Evolutionary conservation across 1,140 invertebrate genomes (phyloP), one percentile per base, ranked within the genome.

Genomic region (Drosophila lowei): DNA sequence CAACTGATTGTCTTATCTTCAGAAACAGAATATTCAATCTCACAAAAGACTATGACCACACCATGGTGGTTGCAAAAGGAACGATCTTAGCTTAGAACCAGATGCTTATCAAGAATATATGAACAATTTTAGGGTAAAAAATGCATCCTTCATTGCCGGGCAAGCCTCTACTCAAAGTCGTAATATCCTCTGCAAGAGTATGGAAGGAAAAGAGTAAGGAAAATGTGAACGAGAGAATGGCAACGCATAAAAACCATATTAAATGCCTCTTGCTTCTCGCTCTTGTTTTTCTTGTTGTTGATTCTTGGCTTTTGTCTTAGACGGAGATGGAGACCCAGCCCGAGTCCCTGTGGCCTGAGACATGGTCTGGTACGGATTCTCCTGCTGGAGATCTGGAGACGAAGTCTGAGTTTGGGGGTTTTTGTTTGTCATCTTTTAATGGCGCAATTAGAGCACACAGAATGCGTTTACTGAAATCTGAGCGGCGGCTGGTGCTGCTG

Each of bases 361-460:
- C 54, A 46, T 43, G 16, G 25, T 60, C 49, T 54, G 15, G 30
- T 25, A 18, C 15, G 18, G 21, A 52, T 54, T 43, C 72, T 50
- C 28, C 13, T 23, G 43, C 42, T 48, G n/a, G 47, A 42, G 56
- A 34, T 63, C 34, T 25, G n/a, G 43, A 58, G 30, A 43, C 25
- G 50, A 28, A 34, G 56, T 58, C 23, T 28, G 56, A 21, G 23
- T 46, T 59, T 8, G 23, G 16, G 49, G 23, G 25, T 64, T 64
- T 77, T 63, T 86, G 83, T 86, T 86, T 86, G 83, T 78, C 83
- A 88, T 88, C 83, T 76, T 86, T 86, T 86, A 86, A 86, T 86
- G 83, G 83, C 79, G 78, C 83, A 86, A 86, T 86, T 86, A 86
- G 83, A 86, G 77, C 81, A 74, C 65, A 83, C 78, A 76, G 76